A percentile compares a stretch with the other conserved stretches of the same genome.
phyloP scores from a whole-genome alignment of 2,113 vertebrate genomes.

The Loxodonta africana region DNA sequence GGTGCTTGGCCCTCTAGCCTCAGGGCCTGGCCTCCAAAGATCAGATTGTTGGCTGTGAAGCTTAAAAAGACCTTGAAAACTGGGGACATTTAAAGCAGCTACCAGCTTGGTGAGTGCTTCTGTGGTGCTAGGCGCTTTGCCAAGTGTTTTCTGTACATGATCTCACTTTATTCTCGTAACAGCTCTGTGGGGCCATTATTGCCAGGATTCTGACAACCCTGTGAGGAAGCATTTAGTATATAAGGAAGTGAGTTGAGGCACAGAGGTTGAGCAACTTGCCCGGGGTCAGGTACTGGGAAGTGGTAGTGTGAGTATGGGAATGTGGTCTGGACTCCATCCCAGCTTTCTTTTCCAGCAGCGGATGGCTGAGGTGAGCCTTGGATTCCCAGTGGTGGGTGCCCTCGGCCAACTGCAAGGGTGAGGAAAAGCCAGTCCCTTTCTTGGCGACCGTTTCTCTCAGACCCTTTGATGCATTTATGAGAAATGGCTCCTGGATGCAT shows the following conservation, averaged over 20 bases:
- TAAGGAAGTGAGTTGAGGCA: neutral
- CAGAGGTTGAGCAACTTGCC: neutral
- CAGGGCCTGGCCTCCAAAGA: neutral
- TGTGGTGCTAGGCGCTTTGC: conserved; percentile 27
- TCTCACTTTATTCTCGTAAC: conserved; percentile 62
- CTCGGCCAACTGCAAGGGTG: neutral
- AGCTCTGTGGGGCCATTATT: conserved; percentile 21
- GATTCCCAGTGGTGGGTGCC: neutral
- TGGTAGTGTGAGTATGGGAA: neutral
- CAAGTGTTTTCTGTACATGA: conserved; percentile 33
- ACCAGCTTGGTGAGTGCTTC: neutral
- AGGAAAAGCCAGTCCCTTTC: neutral
- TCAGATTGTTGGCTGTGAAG: neutral
- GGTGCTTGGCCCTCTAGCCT: neutral
- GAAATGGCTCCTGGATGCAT: neutral
- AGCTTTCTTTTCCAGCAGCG: neutral
- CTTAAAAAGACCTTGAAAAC: neutral
- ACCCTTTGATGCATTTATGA: neutral
- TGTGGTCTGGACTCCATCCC: neutral
- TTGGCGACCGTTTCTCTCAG: fast-evolving
- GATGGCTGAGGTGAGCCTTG: neutral
- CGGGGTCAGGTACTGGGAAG: neutral
- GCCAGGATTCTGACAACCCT: neutral
- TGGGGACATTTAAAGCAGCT: neutral
- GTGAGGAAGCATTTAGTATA: neutral